Evolutionary conservation across 2,113 vertebrate species (phyloP).

Genomic region (Erythrocercus mccallii): DNA sequence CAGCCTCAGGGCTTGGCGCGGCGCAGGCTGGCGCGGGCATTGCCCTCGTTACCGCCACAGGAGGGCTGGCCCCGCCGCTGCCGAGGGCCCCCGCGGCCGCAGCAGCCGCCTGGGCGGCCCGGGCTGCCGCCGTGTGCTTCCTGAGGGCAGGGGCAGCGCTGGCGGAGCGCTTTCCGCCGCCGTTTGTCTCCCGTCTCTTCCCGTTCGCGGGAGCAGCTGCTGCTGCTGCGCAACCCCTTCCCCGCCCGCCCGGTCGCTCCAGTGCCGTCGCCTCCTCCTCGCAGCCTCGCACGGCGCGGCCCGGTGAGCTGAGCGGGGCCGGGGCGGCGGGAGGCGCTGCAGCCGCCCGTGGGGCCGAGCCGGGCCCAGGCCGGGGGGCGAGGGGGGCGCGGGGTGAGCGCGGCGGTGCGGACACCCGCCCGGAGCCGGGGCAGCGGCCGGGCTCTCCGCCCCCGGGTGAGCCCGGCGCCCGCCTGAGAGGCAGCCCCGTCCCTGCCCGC

Average conservation of each 20-base stretch:
- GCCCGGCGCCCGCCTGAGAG: not conserved
- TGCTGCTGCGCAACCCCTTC: not conserved
- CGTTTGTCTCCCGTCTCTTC: slow-evolving; percentile 72
- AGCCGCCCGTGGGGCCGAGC: not conserved
- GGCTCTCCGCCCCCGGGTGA: too few relatives aligned
- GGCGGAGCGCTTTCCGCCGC: slow-evolving; percentile 51
- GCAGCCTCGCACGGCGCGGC: not conserved
- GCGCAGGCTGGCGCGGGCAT: not conserved
- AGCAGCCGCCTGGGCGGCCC: not conserved
- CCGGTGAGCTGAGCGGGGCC: not conserved
- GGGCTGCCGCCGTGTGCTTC: not conserved
- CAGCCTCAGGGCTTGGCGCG: not conserved
- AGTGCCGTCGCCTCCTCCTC: not conserved
- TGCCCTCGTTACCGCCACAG: too few relatives aligned
- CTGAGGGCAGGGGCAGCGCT: not conserved
- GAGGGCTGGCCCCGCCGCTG: too few relatives aligned
- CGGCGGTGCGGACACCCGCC: not conserved
- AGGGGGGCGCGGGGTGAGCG: not conserved
- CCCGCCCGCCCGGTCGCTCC: not conserved
- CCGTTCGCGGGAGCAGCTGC: slow-evolving; percentile 47
- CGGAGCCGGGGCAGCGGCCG: too few relatives aligned
- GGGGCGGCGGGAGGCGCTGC: not conserved
- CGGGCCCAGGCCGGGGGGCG: not conserved
- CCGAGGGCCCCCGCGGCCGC: too few relatives aligned
- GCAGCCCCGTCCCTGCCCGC: not conserved